These are phyloP conservation scores for Prunella himalayana DNA, from an alignment of 2,113 vertebrate species.

Conservation along the genomic window DNA sequence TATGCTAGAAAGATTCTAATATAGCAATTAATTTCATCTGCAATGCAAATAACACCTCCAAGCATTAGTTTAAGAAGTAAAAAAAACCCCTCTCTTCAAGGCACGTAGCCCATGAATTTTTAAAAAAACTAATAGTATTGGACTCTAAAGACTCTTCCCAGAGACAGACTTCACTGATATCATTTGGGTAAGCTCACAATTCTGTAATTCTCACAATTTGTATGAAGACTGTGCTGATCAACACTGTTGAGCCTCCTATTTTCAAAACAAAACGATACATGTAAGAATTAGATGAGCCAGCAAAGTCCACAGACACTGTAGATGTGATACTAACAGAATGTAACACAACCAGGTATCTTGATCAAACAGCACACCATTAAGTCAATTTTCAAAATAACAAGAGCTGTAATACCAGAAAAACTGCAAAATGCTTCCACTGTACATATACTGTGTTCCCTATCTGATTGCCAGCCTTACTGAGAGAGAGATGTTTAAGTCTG, in stretches of 20 bases:
- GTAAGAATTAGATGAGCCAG: not conserved
- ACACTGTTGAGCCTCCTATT: not conserved
- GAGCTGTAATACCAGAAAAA: not conserved
- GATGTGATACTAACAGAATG: not conserved
- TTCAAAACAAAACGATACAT: not conserved
- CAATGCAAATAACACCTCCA: not conserved
- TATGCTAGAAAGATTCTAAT: not conserved
- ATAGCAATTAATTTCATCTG: not conserved
- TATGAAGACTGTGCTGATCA: not conserved
- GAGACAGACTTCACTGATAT: not conserved
- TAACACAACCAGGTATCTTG: not conserved
- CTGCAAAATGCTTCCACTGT: not conserved
- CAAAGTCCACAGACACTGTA: not conserved
- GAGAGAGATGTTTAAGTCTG: not conserved
- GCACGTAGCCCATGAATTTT: not conserved
- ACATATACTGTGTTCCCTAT: not conserved
- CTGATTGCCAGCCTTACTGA: not conserved
- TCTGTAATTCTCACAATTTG: not conserved
- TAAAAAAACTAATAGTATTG: not conserved
- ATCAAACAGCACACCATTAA: not conserved
- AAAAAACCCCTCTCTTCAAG: not conserved
- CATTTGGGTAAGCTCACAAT: rapidly evolving
- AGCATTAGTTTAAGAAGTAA: not conserved
- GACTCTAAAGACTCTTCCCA: not conserved
- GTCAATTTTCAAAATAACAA: not conserved